Percentiles rank a stretch among this genome's conserved stretches.
phyloP scores from a whole-genome alignment of 2,797 vertebrate genomes.

The Phrynocephalus vlangalii region DNA sequence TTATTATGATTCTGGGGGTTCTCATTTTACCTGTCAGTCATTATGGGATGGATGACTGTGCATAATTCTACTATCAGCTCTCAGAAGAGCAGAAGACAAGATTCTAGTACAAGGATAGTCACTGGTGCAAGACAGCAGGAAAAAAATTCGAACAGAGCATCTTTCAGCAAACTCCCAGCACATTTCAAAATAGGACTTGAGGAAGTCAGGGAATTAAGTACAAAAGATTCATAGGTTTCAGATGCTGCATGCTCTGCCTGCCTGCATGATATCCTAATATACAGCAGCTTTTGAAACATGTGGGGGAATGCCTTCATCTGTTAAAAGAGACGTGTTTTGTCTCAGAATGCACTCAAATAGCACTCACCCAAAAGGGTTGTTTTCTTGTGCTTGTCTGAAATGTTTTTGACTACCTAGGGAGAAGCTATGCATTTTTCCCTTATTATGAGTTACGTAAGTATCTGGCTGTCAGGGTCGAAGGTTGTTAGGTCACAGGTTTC shows the following conservation, averaged over 20 bases:
- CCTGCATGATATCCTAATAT: background rate
- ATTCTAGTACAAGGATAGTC: too few species aligned
- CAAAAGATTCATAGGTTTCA: background rate
- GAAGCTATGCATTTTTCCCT: background rate
- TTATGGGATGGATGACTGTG: background rate
- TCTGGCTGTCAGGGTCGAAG: background rate
- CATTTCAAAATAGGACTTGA: background rate
- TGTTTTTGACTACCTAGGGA: background rate
- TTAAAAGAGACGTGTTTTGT: background rate
- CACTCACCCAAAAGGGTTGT: background rate
- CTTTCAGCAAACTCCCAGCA: background rate
- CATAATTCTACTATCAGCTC: background rate
- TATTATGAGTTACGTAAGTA: background rate
- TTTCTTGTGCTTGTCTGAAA: background rate
- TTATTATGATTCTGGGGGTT: background rate
- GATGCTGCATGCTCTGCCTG: background rate
- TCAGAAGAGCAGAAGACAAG: background rate
- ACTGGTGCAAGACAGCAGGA: background rate
- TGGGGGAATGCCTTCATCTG: background rate
- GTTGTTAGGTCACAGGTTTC: background rate
- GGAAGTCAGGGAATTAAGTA: background rate
- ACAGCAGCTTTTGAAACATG: background rate
- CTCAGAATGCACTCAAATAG: background rate
- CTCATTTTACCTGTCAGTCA: background rate
- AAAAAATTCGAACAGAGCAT: too few species aligned